A percentile compares a stretch with the other conserved stretches of the same genome.
Conservation (phyloP, 2,797 vertebrate genomes). For the Danio albolineatus region DNA sequence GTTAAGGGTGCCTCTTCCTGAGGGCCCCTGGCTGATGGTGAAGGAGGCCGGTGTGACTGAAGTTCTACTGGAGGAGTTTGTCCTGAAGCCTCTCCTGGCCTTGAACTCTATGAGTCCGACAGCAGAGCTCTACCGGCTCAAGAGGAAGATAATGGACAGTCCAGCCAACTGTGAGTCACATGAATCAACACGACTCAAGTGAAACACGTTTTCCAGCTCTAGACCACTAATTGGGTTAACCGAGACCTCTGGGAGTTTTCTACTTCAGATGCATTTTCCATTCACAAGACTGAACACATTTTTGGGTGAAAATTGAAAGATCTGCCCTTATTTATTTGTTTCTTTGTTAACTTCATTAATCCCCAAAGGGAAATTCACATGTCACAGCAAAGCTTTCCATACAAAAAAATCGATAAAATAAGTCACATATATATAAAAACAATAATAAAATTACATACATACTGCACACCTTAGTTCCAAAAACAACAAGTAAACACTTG, state of each 20-base stretch:
- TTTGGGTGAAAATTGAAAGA: neutral
- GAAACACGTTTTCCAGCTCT: slow-evolving; percentile 1
- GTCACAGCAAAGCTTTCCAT: no score
- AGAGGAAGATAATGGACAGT: slow-evolving; percentile 82
- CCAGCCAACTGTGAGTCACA: slow-evolving; percentile 80
- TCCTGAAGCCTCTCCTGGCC: slow-evolving; percentile 77
- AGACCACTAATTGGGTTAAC: neutral
- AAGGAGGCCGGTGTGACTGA: slow-evolving; percentile 73
- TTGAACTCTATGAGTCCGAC: slow-evolving; percentile 72
- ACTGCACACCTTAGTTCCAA: no score
- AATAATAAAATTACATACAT: no score
- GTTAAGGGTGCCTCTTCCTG: slow-evolving; percentile 72
- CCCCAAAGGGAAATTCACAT: no score
- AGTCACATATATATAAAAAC: no score
- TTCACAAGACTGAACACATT: neutral
- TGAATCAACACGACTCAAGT: neutral
- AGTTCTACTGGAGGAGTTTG: slow-evolving; percentile 83
- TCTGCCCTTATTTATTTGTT: neutral
- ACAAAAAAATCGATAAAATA: no score
- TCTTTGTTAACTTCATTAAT: no score
- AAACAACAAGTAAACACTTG: no score
- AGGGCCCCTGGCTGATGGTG: slow-evolving; percentile 62
- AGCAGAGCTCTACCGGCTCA: slow-evolving; percentile 81
- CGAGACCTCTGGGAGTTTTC: neutral
- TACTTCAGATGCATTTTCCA: neutral